Evolutionary conservation across 2,113 vertebrate species (phyloP).

Genomic region (Capreolus pygargus): DNA sequence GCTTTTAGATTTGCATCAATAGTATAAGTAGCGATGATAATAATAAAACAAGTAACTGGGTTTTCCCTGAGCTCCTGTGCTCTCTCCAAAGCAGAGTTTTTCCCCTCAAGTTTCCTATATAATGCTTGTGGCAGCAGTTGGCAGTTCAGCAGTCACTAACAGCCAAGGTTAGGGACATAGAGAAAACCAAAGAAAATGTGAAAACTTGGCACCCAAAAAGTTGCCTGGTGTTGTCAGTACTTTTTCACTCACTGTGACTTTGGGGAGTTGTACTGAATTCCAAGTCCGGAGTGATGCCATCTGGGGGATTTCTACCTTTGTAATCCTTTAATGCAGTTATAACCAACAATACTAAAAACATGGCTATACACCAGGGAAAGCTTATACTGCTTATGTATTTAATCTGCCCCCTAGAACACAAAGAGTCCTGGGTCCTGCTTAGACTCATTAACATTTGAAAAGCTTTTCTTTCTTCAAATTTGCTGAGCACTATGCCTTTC

Average conservation of each 20-base stretch:
- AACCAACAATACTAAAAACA: background rate
- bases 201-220: conserved; percentile 41
- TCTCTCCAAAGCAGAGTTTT: background rate
- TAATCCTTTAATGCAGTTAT: conserved; percentile 41
- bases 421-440: conserved; percentile 8
- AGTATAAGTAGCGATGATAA: background rate
- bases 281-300: background rate
- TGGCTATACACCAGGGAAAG: conserved; percentile 9
- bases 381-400: conserved; percentile 4
- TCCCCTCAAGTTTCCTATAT: background rate
- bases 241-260: conserved; percentile 9
- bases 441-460: conserved; percentile 68
- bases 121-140: background rate
- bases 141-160: background rate
- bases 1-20: background rate
- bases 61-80: background rate
- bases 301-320: conserved; percentile 26
- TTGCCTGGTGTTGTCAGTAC: background rate
- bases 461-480: conserved; percentile 55
- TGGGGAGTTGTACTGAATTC: background rate
- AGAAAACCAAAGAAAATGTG: conserved; percentile 42
- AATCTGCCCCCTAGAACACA: background rate
- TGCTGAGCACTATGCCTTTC: conserved; percentile 13
- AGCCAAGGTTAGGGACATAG: background rate
- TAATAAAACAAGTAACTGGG: background rate